Base-by-base conservation (phyloP, 2,888 invertebrate genomes). In the Drosophila bunnanda region DNA sequence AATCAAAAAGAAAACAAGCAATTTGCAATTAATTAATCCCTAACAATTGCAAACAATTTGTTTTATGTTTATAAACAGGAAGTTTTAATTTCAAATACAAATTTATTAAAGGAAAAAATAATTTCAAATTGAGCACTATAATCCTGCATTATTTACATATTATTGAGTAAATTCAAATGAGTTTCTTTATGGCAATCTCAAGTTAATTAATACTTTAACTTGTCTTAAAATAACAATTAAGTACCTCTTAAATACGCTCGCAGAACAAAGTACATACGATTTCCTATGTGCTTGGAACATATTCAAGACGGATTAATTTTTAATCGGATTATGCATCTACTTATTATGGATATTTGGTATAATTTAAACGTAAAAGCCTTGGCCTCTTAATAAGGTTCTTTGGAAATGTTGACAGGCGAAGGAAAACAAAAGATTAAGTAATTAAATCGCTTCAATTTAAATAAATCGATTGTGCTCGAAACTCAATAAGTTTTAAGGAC, bases 201-300 rank as follows among this genome's bases (percentile, higher is more conserved):
- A 28, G 7, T 17, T 17, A 13, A n/a, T 7, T 13, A 6, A 0
- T 8, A 25, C 30, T 17, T 4, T 4, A n/a, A n/a, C n/a, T 4
- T 9, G 4, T 8, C 4, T 9, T 28, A 17, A 48, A 30, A 17
- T 8, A 17, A 4, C 8, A 17, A 30, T 17, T 12, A 4, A 9
- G 17, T 12, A 10, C 3, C 6, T 1, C 17, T 30, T 28, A n/a
- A 28, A 7, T 15, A 28, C n/a, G 2, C 17, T 8, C 17, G 2
- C n/a, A 13, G 17, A 48, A 48, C 4, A 2, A 48, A 34, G 2
- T 28, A 4, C 17, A 56, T 71, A 52, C 64, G 66, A 73, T 70
- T 76, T 67, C 56, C 57, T 50, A 30, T 17, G 22, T 17, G 10
- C 17, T 2, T 7, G 15, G 3, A 4, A 15, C 15, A 43, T 43